Conservation (phyloP, 2,113 vertebrate genomes). For the Ictalurus furcatus region DNA sequence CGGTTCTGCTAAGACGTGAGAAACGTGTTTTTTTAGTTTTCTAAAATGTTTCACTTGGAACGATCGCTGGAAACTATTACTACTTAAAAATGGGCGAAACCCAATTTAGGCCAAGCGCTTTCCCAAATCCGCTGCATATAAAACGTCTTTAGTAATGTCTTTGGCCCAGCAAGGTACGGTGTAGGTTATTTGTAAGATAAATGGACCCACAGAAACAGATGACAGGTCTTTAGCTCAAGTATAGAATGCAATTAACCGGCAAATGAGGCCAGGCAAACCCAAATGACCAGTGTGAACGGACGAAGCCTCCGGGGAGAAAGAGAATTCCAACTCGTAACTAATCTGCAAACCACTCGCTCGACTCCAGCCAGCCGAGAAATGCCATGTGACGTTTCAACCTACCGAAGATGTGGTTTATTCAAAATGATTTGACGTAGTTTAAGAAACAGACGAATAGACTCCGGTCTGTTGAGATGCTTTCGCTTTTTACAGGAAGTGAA, state of each 20-base stretch:
- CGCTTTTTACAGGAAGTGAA: neutral
- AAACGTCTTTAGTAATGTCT: constrained; percentile 47
- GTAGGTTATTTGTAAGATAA: constrained; percentile 79
- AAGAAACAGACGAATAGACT: constrained; percentile 27
- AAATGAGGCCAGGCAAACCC: constrained; percentile 78
- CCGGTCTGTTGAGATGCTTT: neutral
- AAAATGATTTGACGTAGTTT: constrained; percentile 47
- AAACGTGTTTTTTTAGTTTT: neutral
- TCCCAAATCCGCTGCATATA: constrained; percentile 37
- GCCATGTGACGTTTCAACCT: constrained; percentile 64
- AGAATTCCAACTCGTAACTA: constrained; percentile 67
- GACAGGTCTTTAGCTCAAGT: constrained; percentile 82
- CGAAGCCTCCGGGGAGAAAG: constrained; percentile 66
- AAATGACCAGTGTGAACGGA: constrained; percentile 72
- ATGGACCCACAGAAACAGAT: constrained; percentile 78
- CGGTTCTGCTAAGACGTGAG: neutral
- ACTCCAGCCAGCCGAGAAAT: constrained; percentile 62
- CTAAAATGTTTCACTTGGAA: neutral
- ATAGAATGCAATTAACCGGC: constrained; percentile 82
- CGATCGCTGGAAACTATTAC: constrained; percentile 5
- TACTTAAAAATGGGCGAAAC: constrained; percentile 31
- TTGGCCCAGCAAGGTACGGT: constrained; percentile 67
- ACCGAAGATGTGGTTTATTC: constrained; percentile 59
- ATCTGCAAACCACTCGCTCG: constrained; percentile 65
- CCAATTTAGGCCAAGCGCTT: constrained; percentile 33